phyloP scores from a whole-genome alignment of 2,113 vertebrate genomes.

The Labrus mixtus region DNA sequence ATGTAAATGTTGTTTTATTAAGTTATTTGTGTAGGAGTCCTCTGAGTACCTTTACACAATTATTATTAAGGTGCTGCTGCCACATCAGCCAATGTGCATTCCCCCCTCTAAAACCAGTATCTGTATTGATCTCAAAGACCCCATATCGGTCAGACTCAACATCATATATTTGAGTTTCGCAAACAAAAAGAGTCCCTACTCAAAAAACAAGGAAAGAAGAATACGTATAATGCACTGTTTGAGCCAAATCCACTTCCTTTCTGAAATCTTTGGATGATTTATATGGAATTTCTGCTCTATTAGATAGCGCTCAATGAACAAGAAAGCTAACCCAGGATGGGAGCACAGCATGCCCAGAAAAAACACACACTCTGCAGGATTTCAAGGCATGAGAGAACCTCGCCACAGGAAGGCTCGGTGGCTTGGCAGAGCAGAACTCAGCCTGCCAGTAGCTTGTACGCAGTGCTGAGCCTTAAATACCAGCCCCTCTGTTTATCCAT shows the following conservation, averaged over 20 bases:
- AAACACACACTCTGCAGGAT: slow-evolving; percentile 54
- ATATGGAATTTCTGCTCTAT: slow-evolving; percentile 49
- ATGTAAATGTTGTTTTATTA: too few relatives aligned
- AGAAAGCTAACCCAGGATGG: slow-evolving; percentile 44
- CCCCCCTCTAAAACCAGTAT: background rate
- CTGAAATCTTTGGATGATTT: slow-evolving; percentile 49
- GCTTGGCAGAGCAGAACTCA: slow-evolving; percentile 68
- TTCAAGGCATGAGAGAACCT: slow-evolving; percentile 61
- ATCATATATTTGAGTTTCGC: slow-evolving; percentile 17
- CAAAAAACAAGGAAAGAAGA: background rate
- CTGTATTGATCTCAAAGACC: background rate
- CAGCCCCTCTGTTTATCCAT: slow-evolving; percentile 54
- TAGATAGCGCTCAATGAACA: slow-evolving; percentile 39
- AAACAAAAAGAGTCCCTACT: slow-evolving; percentile 13
- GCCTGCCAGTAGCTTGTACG: slow-evolving; percentile 55
- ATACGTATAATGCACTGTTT: slow-evolving; percentile 35
- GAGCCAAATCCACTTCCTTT: slow-evolving; percentile 37
- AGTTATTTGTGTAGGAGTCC: too few relatives aligned
- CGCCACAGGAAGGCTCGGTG: slow-evolving; percentile 69
- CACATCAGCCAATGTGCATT: background rate
- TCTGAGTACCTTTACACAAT: too few relatives aligned
- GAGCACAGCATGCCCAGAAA: slow-evolving; percentile 47
- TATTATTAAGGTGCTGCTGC: too few relatives aligned
- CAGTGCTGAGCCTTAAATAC: slow-evolving; percentile 56
- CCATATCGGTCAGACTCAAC: background rate